A percentile compares a stretch with the other conserved stretches of the same genome.
These are phyloP conservation scores for Iselma pallidipennis DNA, from an alignment of 2,888 invertebrate genomes.

Conservation along the genomic window DNA sequence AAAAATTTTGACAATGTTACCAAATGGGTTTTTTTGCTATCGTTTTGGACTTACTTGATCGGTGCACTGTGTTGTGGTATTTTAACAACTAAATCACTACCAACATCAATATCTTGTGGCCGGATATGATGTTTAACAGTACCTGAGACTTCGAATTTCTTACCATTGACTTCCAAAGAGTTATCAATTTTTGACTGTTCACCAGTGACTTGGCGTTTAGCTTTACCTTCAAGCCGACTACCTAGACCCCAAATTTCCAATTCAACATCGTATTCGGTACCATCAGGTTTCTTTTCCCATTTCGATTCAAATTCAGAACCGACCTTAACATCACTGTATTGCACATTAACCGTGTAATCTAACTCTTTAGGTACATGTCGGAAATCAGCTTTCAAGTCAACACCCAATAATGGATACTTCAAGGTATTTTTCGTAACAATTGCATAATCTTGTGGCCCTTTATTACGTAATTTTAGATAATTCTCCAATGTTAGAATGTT, in stretches of 20 bases:
- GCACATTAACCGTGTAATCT: conserved; percentile 61
- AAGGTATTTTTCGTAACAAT: conserved; percentile 61
- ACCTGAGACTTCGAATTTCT: conserved; percentile 66
- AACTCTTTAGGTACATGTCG: conserved; percentile 63
- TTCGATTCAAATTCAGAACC: conserved; percentile 58
- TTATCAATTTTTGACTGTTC: conserved; percentile 66
- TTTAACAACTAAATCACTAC: conserved; percentile 62
- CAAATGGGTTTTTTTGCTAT: background rate
- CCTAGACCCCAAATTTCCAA: conserved; percentile 60
- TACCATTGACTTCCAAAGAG: conserved; percentile 63
- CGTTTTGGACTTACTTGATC: conserved; percentile 58
- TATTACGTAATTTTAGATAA: conserved; percentile 24
- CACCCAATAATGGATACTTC: conserved; percentile 58
- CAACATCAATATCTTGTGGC: conserved; percentile 61
- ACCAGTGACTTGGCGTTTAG: conserved; percentile 62
- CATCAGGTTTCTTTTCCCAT: conserved; percentile 52
- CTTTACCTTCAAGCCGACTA: conserved; percentile 60
- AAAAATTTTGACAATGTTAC: too few relatives aligned
- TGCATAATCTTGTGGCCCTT: conserved; percentile 55
- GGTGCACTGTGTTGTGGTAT: conserved; percentile 61
- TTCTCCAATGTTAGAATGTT: conserved; percentile 59
- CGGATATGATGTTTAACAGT: conserved; percentile 61
- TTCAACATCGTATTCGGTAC: conserved; percentile 61
- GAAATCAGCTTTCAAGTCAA: conserved; percentile 61
- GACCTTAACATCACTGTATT: conserved; percentile 64